phyloP scores from a whole-genome alignment of 2,797 vertebrate genomes.

The Lacerta bilineata region DNA sequence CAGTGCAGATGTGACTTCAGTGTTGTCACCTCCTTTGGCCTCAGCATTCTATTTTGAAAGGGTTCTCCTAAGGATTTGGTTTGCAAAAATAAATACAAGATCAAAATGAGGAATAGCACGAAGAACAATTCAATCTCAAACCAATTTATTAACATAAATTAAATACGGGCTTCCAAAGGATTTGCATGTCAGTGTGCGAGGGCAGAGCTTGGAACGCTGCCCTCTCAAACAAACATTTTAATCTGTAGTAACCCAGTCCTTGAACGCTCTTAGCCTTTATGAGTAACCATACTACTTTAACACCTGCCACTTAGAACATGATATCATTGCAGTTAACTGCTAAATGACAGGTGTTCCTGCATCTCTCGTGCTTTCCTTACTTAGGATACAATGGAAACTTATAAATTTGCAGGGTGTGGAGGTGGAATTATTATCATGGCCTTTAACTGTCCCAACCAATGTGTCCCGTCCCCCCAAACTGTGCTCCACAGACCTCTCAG shows the following conservation, averaged over 20 bases:
- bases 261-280: constrained; percentile 60
- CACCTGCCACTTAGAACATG: constrained; percentile 68
- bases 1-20: background rate
- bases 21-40: background rate
- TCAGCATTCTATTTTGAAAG: background rate
- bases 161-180: constrained; percentile 2
- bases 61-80: background rate
- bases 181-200: constrained; percentile 50
- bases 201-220: constrained; percentile 48
- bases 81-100: background rate
- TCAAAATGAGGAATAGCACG: constrained; percentile 3
- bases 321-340: constrained; percentile 61
- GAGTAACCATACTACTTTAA: constrained; percentile 56
- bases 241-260: constrained; percentile 60
- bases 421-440: constrained; percentile 19
- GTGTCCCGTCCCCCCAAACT: background rate
- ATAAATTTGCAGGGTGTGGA: constrained; percentile 16
- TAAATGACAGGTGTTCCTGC: constrained; percentile 49
- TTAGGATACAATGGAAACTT: constrained; percentile 42
- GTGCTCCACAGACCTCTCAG: background rate
- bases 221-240: constrained; percentile 56
- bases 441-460: background rate
- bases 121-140: constrained; percentile 16
- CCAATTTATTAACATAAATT: constrained; percentile 41
- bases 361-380: constrained; percentile 57